These are phyloP conservation scores for Oreonectes daqikongensis DNA, from an alignment of 2,797 vertebrate genomes.

Conservation along the genomic window DNA sequence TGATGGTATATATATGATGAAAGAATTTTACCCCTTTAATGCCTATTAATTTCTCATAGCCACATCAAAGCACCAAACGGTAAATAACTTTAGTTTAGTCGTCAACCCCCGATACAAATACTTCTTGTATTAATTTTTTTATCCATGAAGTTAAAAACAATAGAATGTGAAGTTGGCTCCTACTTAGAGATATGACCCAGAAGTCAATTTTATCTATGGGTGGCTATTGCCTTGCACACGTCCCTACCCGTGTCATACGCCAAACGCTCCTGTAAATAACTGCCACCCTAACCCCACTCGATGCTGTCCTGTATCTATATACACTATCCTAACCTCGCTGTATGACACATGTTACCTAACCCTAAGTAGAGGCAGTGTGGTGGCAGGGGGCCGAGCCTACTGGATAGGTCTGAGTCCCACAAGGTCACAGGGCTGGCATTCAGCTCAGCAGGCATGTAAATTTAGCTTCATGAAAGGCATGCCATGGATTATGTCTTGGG, in stretches of 20 bases:
- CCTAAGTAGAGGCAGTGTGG: constrained; percentile 34
- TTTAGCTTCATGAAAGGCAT: constrained; percentile 78
- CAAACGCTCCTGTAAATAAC: neutral
- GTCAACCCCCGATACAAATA: no score
- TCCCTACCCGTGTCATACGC: no score
- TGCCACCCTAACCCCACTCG: neutral
- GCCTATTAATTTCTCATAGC: no score
- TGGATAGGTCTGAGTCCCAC: constrained; percentile 62
- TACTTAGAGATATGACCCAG: no score
- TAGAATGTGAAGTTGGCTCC: neutral
- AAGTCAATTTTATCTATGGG: neutral
- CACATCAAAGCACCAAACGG: no score
- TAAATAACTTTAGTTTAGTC: neutral
- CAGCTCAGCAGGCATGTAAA: constrained; percentile 76
- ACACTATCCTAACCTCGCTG: neutral
- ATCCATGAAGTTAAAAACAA: neutral
- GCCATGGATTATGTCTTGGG: constrained; percentile 78
- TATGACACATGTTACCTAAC: neutral
- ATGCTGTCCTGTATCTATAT: neutral
- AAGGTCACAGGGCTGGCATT: constrained; percentile 72
- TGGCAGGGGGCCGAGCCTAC: constrained; percentile 63
- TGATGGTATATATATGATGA: no score
- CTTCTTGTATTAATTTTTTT: no score
- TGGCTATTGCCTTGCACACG: neutral
- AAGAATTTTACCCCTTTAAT: no score